Conservation (phyloP, 2,888 invertebrate species). For the Apodemia duryi region DNA sequence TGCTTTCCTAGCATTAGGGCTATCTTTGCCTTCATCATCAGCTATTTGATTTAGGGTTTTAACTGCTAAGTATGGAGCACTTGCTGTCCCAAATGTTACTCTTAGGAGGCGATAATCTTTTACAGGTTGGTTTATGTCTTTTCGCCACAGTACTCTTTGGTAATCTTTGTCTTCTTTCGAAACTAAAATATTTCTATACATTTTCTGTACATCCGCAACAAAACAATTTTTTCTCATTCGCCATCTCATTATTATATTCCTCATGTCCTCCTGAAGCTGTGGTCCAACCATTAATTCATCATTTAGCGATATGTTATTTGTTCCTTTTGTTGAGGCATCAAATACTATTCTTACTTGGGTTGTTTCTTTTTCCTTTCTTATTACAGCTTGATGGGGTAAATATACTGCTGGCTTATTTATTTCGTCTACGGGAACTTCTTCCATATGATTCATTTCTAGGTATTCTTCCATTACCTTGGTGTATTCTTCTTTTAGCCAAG, state of each 20-base stretch:
- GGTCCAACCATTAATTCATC: slow-evolving; percentile 19
- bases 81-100: slow-evolving; percentile 32
- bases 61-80: slow-evolving; percentile 32
- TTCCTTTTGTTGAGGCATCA: slow-evolving; percentile 26
- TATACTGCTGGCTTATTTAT: slow-evolving; percentile 11
- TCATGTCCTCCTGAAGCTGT: slow-evolving; percentile 8
- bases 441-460: slow-evolving; percentile 21
- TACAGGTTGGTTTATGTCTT: slow-evolving; percentile 14
- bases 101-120: slow-evolving; percentile 26
- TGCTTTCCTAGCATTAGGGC: slow-evolving; percentile 1
- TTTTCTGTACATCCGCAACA: slow-evolving; percentile 16
- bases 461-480: slow-evolving; percentile 21
- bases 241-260: slow-evolving; percentile 18
- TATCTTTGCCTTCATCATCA: slow-evolving; percentile 22
- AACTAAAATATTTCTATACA: slow-evolving; percentile 13
- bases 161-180: slow-evolving; percentile 7
- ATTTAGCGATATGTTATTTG: slow-evolving; percentile 28
- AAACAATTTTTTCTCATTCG: slow-evolving; percentile 7
- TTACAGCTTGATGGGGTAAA: slow-evolving; percentile 32
- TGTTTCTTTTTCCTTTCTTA: slow-evolving; percentile 29
- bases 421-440: slow-evolving; percentile 10
- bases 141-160: slow-evolving; percentile 16
- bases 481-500: slow-evolving; percentile 14
- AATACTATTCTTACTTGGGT: slow-evolving; percentile 35
- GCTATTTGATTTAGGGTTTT: slow-evolving; percentile 27